Percentiles rank a stretch among this genome's conserved stretches.
phyloP scores from a whole-genome alignment of 2,888 invertebrate species.

The Coelogynopora nodosa region DNA sequence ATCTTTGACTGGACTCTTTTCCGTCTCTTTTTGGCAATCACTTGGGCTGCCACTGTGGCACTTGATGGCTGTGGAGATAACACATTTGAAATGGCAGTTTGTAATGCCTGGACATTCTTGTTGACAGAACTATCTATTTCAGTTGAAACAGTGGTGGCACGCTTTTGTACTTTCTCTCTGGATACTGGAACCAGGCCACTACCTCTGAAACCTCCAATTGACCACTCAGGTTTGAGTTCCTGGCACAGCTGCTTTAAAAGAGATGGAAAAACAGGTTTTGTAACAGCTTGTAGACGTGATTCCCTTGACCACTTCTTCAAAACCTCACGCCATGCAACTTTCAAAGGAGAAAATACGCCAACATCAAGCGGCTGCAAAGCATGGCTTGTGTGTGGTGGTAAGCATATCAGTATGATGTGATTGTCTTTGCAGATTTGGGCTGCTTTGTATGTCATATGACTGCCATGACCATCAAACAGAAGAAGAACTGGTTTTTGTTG shows the following conservation, averaged over 20 bases:
- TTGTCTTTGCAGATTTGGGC: background rate
- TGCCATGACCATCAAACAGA: conserved; percentile 13
- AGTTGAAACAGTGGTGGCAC: background rate
- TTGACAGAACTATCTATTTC: background rate
- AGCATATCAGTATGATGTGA: background rate
- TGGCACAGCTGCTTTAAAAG: background rate
- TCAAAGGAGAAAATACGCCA: background rate
- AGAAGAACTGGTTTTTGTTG: conserved; percentile 25
- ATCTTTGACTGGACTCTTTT: background rate
- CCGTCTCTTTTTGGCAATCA: background rate
- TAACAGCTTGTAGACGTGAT: conserved; percentile 9
- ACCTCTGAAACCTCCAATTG: too few species aligned
- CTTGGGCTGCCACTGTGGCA: background rate
- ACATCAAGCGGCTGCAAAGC: conserved; percentile 4
- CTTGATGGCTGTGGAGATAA: background rate
- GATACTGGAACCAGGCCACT: too few species aligned
- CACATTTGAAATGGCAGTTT: background rate
- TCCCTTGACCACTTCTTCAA: conserved; percentile 18
- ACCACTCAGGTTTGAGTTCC: background rate
- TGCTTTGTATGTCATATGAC: background rate
- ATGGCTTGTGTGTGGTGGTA: conserved; percentile 1
- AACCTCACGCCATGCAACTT: background rate
- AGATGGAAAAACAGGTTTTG: background rate
- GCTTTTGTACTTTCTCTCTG: too few species aligned
- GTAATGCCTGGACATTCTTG: background rate